Percentiles rank a stretch among this genome's conserved stretches.
These are phyloP conservation scores for Anoplius nigerrimus DNA, from an alignment of 2,888 invertebrate genomes.

Conservation along the genomic window DNA sequence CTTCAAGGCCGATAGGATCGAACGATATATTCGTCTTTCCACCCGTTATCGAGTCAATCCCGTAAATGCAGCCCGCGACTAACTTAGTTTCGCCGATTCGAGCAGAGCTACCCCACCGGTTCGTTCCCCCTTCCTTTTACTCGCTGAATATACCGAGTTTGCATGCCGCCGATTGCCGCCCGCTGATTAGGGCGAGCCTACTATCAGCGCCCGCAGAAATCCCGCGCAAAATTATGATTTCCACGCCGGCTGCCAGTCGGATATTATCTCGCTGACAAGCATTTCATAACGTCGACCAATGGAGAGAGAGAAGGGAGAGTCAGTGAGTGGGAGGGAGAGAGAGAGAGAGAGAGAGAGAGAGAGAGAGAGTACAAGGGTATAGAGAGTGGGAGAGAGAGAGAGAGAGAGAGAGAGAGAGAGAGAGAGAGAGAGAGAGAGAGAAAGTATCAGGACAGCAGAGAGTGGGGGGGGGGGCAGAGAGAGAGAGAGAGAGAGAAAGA, in stretches of 20 bases:
- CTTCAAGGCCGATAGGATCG: too few relatives aligned
- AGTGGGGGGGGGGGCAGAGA: too few relatives aligned
- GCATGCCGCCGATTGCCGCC: too few relatives aligned
- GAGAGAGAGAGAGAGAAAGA: too few relatives aligned
- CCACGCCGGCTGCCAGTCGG: neutral
- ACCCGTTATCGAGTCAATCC: too few relatives aligned
- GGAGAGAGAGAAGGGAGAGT: neutral
- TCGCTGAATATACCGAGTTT: too few relatives aligned
- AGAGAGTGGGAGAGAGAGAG: neutral
- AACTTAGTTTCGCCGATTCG: too few relatives aligned
- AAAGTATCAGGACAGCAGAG: neutral
- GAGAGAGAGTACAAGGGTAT: neutral
- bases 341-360: neutral
- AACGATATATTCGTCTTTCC: too few relatives aligned
- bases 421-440: neutral
- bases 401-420: neutral
- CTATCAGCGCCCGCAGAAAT: neutral
- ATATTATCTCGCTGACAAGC: conserved; percentile 28
- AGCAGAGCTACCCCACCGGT: too few relatives aligned
- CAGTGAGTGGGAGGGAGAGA: neutral
- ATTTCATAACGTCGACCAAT: conserved; percentile 10
- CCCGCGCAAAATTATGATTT: conserved; percentile 1
- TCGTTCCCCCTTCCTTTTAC: too few relatives aligned
- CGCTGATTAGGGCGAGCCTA: too few relatives aligned
- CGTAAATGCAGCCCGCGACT: too few relatives aligned